phyloP scores from a whole-genome alignment of 2,113 vertebrate species.

The Capreolus pygargus region DNA sequence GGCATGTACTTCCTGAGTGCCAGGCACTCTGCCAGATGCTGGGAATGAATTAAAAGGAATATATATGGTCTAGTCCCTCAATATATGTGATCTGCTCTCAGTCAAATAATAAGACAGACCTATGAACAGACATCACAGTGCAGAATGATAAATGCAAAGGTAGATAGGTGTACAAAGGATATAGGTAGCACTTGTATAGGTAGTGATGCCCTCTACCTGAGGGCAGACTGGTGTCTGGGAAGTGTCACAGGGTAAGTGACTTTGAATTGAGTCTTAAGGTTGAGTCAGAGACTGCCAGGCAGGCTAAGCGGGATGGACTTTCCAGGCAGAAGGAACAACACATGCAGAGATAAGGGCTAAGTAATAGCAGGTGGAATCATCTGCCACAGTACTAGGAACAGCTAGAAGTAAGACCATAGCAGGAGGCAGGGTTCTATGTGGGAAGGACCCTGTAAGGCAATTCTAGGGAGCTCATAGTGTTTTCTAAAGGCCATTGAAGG shows the following conservation, averaged over 20 bases:
- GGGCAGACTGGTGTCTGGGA: neutral
- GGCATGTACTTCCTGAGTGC: slow-evolving; percentile 11
- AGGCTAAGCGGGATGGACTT: neutral
- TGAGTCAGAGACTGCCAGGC: neutral
- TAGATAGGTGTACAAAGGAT: neutral
- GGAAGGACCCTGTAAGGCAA: neutral
- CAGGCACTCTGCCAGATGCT: slow-evolving; percentile 34
- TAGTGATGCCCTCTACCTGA: neutral
- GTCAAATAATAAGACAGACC: slow-evolving; percentile 3
- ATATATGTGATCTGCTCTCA: neutral
- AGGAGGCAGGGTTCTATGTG: neutral
- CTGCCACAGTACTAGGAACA: neutral
- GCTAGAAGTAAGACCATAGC: neutral
- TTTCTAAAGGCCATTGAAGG: neutral
- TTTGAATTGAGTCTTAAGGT: slow-evolving; percentile 12
- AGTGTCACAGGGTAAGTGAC: neutral
- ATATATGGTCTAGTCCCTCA: neutral
- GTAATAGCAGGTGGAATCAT: neutral
- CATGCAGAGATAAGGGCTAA: neutral
- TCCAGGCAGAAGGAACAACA: neutral
- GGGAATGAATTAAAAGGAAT: slow-evolving; percentile 36
- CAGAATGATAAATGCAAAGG: neutral
- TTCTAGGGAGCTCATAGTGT: neutral
- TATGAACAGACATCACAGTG: neutral
- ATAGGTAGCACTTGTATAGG: neutral